phyloP scores from a whole-genome alignment of 2,888 invertebrate genomes.

The Eupithecia pulchellata region DNA sequence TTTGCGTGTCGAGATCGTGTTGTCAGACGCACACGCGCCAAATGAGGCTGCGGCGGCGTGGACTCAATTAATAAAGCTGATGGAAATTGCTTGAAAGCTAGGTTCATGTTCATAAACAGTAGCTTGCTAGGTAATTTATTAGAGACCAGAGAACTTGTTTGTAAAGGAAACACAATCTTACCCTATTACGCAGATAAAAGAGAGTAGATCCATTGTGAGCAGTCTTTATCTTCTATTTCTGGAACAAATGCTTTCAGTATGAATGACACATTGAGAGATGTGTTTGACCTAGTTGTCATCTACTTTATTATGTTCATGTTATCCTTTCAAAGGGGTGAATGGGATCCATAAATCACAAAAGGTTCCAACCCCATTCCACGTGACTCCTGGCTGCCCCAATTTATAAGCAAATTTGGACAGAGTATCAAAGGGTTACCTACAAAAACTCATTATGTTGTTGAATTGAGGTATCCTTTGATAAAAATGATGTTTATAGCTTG shows the following conservation, averaged over 20 bases:
- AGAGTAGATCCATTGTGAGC: background rate
- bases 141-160: background rate
- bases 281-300: conserved; percentile 40
- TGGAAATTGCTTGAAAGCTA: conserved; percentile 13
- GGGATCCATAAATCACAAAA: conserved; percentile 40
- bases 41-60: conserved; percentile 21
- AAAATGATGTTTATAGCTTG: background rate
- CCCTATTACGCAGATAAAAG: conserved; percentile 1
- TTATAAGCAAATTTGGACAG: conserved; percentile 27
- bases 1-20: conserved; percentile 37
- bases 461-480: background rate
- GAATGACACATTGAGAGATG: conserved; percentile 31
- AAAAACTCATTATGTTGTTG: conserved; percentile 5
- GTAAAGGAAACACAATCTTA: conserved; percentile 4
- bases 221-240: conserved; percentile 27
- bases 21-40: conserved; percentile 27
- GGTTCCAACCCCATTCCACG: conserved; percentile 32
- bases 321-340: conserved; percentile 40
- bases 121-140: conserved; percentile 1
- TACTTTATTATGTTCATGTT: conserved; percentile 28
- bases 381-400: conserved; percentile 19
- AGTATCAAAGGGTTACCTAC: conserved; percentile 8
- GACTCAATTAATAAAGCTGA: conserved; percentile 25
- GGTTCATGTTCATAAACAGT: conserved; percentile 1
- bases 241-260: conserved; percentile 23